Evolutionary conservation across 1,140 invertebrate genomes (phyloP).

Genomic region (Diuraphis noxia): DNA sequence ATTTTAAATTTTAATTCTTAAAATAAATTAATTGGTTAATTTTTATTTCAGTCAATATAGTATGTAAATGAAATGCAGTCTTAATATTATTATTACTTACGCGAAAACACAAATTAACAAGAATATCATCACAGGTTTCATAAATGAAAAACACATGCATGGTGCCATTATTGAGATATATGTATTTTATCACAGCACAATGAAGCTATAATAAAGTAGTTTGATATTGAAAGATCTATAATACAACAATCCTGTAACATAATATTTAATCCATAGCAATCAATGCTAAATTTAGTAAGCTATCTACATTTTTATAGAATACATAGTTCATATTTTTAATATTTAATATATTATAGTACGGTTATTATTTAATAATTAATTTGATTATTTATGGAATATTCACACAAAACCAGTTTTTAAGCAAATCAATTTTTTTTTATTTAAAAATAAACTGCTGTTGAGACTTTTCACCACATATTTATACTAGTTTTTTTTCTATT

Average conservation of each 20-base stretch:
- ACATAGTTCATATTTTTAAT: background rate
- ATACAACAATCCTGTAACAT: constrained; percentile 44
- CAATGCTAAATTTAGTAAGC: background rate
- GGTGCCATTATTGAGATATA: constrained; percentile 35
- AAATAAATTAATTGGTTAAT: background rate
- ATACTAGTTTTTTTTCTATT: no score
- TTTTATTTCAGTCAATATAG: background rate
- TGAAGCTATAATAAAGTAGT: background rate
- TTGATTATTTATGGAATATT: background rate
- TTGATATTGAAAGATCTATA: constrained; percentile 16
- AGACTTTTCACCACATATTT: no score
- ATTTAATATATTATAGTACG: background rate
- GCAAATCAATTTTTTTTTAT: no score
- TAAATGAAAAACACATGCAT: constrained; percentile 36
- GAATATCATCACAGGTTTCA: constrained; percentile 23
- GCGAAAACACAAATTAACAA: constrained; percentile 36
- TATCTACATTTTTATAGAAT: background rate
- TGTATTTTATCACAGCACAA: constrained; percentile 37
- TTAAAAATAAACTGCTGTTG: no score
- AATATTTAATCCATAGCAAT: constrained; percentile 25
- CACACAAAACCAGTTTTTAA: no score
- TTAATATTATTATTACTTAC: constrained; percentile 43
- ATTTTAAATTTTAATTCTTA: background rate
- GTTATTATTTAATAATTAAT: background rate
- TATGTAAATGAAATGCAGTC: background rate